Evolutionary conservation across 2,797 vertebrate genomes (phyloP).

Genomic region (Chloroceryle inda): DNA sequence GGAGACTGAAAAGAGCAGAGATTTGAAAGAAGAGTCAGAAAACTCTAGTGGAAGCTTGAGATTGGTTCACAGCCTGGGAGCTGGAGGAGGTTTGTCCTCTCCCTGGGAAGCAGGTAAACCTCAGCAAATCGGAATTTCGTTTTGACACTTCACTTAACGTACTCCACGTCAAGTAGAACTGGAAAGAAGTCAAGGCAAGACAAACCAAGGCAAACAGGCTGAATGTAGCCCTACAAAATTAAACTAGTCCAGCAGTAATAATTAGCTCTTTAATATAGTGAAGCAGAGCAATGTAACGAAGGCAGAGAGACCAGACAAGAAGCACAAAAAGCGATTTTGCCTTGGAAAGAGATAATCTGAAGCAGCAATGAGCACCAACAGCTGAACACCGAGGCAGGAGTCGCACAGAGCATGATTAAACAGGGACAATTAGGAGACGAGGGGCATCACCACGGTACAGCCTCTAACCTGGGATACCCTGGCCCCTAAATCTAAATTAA

Average conservation of each 20-base stretch:
- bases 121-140: conserved; percentile 26
- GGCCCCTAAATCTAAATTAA: background rate
- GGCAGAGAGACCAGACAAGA: background rate
- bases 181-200: background rate
- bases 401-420: fast-evolving
- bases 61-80: background rate
- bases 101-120: background rate
- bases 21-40: background rate
- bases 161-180: background rate
- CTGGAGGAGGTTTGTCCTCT: background rate
- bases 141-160: background rate
- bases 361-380: background rate
- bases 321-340: background rate
- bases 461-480: background rate
- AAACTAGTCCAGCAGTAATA: background rate
- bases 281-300: background rate
- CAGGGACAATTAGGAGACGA: background rate
- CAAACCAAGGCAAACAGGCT: background rate
- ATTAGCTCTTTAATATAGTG: background rate
- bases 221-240: background rate
- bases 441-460: background rate
- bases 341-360: background rate
- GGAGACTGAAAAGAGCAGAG: background rate
- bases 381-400: background rate
- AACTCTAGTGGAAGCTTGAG: background rate